Evolutionary conservation across 2,797 vertebrate genomes (phyloP).

Genomic region (Oophaga sylvatica): DNA sequence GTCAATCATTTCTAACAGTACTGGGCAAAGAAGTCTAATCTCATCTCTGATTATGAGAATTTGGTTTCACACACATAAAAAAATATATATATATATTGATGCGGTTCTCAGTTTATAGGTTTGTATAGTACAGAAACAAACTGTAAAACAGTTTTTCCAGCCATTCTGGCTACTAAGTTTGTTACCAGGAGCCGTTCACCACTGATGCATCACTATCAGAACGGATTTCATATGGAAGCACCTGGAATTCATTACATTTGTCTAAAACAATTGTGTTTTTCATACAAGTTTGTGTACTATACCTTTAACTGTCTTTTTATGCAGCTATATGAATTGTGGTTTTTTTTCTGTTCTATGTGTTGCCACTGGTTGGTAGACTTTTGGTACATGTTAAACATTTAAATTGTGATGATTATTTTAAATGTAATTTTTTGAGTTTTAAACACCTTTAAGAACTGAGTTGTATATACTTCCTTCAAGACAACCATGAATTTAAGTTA

Average conservation of each 20-base stretch:
- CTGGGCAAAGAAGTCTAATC: too few species aligned
- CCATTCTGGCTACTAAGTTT: not conserved
- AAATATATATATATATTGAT: not conserved
- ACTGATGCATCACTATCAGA: conserved; percentile 23
- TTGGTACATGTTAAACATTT: not conserved
- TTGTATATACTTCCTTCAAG: not conserved
- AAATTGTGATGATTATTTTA: not conserved
- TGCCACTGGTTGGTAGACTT: conserved; percentile 20
- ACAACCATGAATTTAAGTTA: not conserved
- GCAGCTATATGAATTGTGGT: not conserved
- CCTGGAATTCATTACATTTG: not conserved
- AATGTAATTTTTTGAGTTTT: not conserved
- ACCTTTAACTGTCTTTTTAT: not conserved
- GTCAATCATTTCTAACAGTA: too few species aligned
- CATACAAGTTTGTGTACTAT: not conserved
- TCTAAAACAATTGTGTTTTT: not conserved
- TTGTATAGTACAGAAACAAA: not conserved
- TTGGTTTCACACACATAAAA: too few species aligned
- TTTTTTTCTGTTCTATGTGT: not conserved
- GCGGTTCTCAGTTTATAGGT: not conserved
- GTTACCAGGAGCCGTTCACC: not conserved
- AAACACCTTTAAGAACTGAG: not conserved
- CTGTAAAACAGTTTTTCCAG: not conserved
- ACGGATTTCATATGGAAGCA: not conserved
- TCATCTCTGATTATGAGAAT: too few species aligned